Percentiles rank a stretch among this genome's conserved stretches.
These are phyloP conservation scores for Pterostichus niger DNA, from an alignment of 2,888 invertebrate species.

Conservation along the genomic window DNA sequence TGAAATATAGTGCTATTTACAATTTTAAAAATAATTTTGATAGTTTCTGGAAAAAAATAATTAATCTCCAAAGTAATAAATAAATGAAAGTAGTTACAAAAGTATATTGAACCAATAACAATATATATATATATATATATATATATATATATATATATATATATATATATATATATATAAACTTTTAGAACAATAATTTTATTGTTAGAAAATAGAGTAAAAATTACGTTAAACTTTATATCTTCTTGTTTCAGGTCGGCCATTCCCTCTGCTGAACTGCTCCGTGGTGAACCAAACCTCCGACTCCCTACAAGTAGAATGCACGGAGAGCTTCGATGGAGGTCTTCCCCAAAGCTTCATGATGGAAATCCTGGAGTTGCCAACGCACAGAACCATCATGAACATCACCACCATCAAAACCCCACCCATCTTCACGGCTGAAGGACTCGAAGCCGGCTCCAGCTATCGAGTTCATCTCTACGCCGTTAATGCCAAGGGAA, in stretches of 20 bases:
- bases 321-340: slow-evolving; percentile 92
- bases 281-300: slow-evolving; percentile 92
- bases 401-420: slow-evolving; percentile 83
- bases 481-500: slow-evolving; percentile 92
- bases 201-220: no score
- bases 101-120: no score
- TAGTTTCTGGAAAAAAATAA: no score
- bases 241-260: slow-evolving; percentile 84
- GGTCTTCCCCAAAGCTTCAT: slow-evolving; percentile 93
- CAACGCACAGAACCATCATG: slow-evolving; percentile 81
- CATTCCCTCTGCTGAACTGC: slow-evolving; percentile 93
- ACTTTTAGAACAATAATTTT: no score
- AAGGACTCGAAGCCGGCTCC: slow-evolving; percentile 85
- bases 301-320: slow-evolving; percentile 91
- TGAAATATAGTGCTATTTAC: no score
- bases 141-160: no score
- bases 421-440: slow-evolving; percentile 84
- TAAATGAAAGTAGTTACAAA: no score
- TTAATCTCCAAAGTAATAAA: no score
- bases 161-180: no score
- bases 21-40: no score
- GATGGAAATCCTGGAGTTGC: slow-evolving; percentile 88
- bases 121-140: no score
- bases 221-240: neutral
- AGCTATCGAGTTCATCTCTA: slow-evolving; percentile 91